A percentile compares a stretch with the other conserved stretches of the same genome.
Evolutionary conservation across 2,888 invertebrate genomes (phyloP).

Genomic region (Brenthis ino): DNA sequence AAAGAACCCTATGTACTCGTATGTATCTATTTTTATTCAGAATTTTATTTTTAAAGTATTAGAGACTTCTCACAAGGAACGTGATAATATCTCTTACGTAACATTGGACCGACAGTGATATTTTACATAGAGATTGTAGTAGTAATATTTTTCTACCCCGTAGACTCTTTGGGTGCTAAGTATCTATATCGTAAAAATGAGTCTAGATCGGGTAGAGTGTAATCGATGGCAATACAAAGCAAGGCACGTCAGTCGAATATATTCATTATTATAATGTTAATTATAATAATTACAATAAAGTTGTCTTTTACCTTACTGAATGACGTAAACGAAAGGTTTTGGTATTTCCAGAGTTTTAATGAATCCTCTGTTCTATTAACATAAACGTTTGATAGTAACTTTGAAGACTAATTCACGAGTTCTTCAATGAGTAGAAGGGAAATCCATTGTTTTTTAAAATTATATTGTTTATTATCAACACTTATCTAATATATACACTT

Average conservation of each 20-base stretch:
- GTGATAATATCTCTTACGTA: too few species aligned
- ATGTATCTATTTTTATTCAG: too few species aligned
- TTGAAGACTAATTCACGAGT: slow-evolving; percentile 1
- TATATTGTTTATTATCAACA: too few species aligned
- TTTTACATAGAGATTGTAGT: too few species aligned
- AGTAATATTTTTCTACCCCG: too few species aligned
- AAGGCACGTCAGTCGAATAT: background rate
- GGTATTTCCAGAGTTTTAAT: slow-evolving; percentile 50
- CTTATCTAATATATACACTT: background rate
- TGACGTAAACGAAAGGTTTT: slow-evolving; percentile 52
- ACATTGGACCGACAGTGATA: too few species aligned
- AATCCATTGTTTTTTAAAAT: slow-evolving; percentile 15
- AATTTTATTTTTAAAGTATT: too few species aligned
- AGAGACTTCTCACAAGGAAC: too few species aligned
- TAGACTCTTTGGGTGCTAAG: too few species aligned
- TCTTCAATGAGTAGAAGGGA: slow-evolving; percentile 16
- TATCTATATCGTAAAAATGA: too few species aligned
- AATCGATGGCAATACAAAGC: background rate
- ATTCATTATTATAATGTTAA: slow-evolving; percentile 11
- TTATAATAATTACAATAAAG: slow-evolving; percentile 29
- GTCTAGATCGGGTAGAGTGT: too few species aligned
- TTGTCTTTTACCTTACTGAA: slow-evolving; percentile 39
- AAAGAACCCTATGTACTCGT: too few species aligned
- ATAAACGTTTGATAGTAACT: slow-evolving; percentile 17
- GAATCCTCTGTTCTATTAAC: slow-evolving; percentile 45